Conservation (phyloP, 2,113 vertebrate genomes). For the Phoxinus phoxinus region DNA sequence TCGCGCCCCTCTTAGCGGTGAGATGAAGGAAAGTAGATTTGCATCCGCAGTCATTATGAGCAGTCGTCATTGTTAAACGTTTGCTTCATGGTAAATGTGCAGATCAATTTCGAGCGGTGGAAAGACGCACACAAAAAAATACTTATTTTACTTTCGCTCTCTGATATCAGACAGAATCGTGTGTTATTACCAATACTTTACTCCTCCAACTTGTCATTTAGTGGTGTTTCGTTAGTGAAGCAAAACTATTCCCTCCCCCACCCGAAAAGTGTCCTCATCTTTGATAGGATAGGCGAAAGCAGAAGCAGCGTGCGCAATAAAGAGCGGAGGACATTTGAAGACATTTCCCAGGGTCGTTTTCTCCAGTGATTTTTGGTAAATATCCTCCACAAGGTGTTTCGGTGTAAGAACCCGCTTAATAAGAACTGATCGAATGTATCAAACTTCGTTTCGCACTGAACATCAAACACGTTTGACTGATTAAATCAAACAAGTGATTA, state of each 20-base stretch:
- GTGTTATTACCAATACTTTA: background rate
- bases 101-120: background rate
- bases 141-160: background rate
- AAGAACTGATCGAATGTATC: background rate
- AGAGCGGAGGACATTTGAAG: too few species aligned
- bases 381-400: background rate
- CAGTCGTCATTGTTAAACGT: background rate
- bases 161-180: background rate
- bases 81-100: background rate
- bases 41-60: slow-evolving; percentile 40
- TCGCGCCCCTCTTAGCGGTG: slow-evolving; percentile 21
- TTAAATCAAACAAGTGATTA: background rate
- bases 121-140: background rate
- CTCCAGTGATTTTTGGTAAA: background rate
- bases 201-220: background rate
- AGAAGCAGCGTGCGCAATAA: too few species aligned
- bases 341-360: too few species aligned
- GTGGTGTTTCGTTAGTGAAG: background rate
- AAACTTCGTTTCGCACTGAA: background rate
- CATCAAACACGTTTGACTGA: background rate
- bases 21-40: slow-evolving; percentile 27
- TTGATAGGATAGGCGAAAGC: too few species aligned
- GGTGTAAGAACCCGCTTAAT: background rate
- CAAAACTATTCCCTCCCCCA: background rate
- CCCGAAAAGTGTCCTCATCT: too few species aligned